These are phyloP conservation scores for Chiroxiphia lanceolata DNA, from an alignment of 2,797 vertebrate species.

Conservation along the genomic window DNA sequence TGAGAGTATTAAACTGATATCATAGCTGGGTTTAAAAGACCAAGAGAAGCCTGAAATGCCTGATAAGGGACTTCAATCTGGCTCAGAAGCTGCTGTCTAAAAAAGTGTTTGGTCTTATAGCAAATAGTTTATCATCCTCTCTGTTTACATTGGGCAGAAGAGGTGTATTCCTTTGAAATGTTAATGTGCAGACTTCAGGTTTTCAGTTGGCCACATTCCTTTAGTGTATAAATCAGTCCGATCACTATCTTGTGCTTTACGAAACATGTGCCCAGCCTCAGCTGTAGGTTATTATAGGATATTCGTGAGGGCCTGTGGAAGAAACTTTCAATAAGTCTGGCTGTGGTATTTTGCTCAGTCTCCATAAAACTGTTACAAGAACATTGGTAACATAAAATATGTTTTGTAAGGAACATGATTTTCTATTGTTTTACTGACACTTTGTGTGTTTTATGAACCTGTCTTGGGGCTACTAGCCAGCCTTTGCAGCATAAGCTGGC, in stretches of 20 bases:
- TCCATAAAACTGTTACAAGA: neutral
- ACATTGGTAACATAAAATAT: neutral
- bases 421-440: conserved; percentile 26
- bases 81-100: neutral
- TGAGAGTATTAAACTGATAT: neutral
- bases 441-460: conserved; percentile 25
- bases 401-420: conserved; percentile 10
- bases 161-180: neutral
- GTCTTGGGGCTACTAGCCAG: neutral
- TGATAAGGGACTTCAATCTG: neutral
- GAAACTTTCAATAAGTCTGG: neutral
- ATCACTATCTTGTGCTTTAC: neutral
- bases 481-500: neutral
- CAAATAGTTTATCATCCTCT: neutral
- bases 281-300: neutral
- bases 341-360: neutral
- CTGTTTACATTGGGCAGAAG: neutral
- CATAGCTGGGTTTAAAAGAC: neutral
- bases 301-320: neutral
- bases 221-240: neutral
- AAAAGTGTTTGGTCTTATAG: neutral
- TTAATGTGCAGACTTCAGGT: neutral
- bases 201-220: neutral
- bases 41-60: neutral
- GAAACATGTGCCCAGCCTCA: neutral